These are phyloP conservation scores for Drosophila lacicola DNA, from an alignment of 2,888 invertebrate species.

Conservation along the genomic window DNA sequence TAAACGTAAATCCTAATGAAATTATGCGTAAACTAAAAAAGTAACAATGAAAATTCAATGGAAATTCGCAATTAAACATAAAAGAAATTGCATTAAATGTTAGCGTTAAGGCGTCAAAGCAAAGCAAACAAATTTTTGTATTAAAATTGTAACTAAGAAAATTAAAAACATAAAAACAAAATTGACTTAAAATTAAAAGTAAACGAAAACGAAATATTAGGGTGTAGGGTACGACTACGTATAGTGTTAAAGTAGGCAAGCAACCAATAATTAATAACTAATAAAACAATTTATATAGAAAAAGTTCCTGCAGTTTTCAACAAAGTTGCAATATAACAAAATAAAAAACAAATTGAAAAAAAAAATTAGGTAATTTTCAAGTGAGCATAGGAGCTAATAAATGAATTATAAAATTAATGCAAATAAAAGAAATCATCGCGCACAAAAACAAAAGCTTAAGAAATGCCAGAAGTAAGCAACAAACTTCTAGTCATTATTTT, in stretches of 20 bases:
- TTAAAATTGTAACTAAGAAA: constrained; percentile 38
- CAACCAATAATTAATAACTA: constrained; percentile 33
- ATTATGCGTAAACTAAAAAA: constrained; percentile 31
- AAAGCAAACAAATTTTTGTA: constrained; percentile 64
- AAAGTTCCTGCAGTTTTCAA: constrained; percentile 77
- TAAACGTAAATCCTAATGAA: constrained; percentile 56
- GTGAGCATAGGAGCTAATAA: constrained; percentile 46
- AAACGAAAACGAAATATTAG: constrained; percentile 47
- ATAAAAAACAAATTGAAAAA: constrained; percentile 31
- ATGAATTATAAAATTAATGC: constrained; percentile 13
- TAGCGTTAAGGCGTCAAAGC: constrained; percentile 51
- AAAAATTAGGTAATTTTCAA: constrained; percentile 51
- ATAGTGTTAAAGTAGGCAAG: constrained; percentile 50
- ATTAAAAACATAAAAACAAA: constrained; percentile 17
- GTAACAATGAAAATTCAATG: constrained; percentile 14
- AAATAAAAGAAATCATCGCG: constrained; percentile 9
- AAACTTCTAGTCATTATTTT: constrained; percentile 61
- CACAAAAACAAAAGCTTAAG: constrained; percentile 41
- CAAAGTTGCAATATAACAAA: constrained; percentile 65
- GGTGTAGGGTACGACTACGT: constrained; percentile 58
- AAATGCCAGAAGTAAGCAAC: constrained; percentile 53
- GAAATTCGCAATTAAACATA: constrained; percentile 24
- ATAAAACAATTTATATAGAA: constrained; percentile 54
- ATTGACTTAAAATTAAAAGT: constrained; percentile 25
- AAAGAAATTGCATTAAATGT: constrained; percentile 36